Conservation (phyloP, 1,140 invertebrate species). For the Drosophila pseudoananassae region DNA sequence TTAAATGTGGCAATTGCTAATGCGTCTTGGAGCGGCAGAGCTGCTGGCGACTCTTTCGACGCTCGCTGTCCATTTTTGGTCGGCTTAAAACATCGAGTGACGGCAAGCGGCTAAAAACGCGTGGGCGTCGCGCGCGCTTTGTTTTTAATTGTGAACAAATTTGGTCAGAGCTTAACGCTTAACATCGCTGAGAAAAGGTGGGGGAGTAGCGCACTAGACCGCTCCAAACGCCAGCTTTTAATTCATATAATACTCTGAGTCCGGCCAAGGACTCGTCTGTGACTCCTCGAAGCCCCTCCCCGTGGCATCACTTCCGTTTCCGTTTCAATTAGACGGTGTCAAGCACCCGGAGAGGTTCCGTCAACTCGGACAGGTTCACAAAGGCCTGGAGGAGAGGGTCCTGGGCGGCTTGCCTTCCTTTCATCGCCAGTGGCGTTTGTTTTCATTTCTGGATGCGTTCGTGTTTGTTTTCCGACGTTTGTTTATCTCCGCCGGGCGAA, state of each 20-base stretch:
- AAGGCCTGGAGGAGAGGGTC: slow-evolving; percentile 12
- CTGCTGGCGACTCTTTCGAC: slow-evolving; percentile 19
- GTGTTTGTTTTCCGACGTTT: slow-evolving; percentile 18
- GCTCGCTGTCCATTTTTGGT: slow-evolving; percentile 62
- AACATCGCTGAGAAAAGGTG: too few species aligned
- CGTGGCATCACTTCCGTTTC: slow-evolving; percentile 10
- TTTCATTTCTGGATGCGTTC: slow-evolving; percentile 20
- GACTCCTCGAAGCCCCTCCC: not conserved
- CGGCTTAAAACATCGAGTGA: slow-evolving; percentile 45
- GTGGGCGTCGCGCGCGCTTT: slow-evolving; percentile 64
- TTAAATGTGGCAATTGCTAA: slow-evolving; percentile 78
- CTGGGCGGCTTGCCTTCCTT: slow-evolving; percentile 20
- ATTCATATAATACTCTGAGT: too few species aligned
- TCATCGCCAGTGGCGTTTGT: not conserved
- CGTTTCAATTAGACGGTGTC: slow-evolving; percentile 60
- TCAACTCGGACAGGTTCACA: slow-evolving; percentile 44
- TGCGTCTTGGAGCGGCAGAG: slow-evolving; percentile 52
- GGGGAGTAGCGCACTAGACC: too few species aligned
- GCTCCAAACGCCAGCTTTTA: too few species aligned
- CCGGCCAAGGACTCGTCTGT: too few species aligned
- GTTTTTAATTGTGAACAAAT: slow-evolving; percentile 78
- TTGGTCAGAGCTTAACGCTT: slow-evolving; percentile 62
- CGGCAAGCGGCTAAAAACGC: slow-evolving; percentile 38
- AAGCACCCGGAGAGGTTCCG: slow-evolving; percentile 46
- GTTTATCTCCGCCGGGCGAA: slow-evolving; percentile 30